Evolutionary conservation across 2,797 vertebrate genomes (phyloP).

Genomic region (Mormyrops boulengeri): DNA sequence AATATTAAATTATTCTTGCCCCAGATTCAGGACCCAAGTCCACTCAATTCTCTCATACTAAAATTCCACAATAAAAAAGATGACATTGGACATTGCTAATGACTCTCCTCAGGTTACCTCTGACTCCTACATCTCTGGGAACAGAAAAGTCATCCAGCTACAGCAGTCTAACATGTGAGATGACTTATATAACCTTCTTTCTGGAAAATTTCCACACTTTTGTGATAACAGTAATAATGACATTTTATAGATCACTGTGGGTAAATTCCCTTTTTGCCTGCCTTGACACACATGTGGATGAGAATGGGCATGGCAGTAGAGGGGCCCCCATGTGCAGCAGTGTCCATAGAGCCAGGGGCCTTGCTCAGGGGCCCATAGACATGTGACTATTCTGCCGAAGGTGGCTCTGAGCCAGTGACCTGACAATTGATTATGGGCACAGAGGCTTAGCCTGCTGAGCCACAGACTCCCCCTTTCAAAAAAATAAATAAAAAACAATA

Average conservation of each 20-base stretch:
- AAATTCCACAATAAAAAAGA: neutral
- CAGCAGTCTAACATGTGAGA: neutral
- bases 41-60: neutral
- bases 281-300: neutral
- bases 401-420: neutral
- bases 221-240: neutral
- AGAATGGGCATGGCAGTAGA: neutral
- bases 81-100: neutral
- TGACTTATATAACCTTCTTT: neutral
- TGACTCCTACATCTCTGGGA: neutral
- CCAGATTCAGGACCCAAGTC: neutral
- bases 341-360: neutral
- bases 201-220: neutral
- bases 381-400: neutral
- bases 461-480: neutral
- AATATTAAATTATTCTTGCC: neutral
- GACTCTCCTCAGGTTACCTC: neutral
- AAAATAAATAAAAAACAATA: neutral
- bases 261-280: neutral
- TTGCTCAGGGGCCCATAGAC: neutral
- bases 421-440: neutral
- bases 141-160: neutral
- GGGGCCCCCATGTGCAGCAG: neutral
- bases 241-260: neutral
- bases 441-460: neutral